These are phyloP conservation scores for Chloroceryle amazona DNA, from an alignment of 2,797 vertebrate genomes.

Conservation along the genomic window DNA sequence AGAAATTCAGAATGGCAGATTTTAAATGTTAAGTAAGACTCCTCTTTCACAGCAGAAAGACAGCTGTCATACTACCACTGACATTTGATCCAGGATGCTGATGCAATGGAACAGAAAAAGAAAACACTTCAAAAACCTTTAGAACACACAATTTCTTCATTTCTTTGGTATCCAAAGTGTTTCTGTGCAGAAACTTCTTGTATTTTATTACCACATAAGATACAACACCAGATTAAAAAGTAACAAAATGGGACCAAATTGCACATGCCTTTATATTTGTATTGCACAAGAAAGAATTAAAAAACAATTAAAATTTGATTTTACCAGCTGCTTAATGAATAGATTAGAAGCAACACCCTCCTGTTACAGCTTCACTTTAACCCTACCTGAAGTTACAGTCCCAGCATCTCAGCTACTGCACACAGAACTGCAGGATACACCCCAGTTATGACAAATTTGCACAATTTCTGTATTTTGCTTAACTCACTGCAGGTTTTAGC, in stretches of 20 bases:
- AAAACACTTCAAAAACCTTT: not conserved
- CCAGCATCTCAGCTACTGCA: not conserved
- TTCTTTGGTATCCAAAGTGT: not conserved
- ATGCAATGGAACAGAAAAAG: not conserved
- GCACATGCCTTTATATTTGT: not conserved
- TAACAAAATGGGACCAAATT: not conserved
- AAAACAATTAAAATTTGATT: not conserved
- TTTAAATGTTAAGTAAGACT: not conserved
- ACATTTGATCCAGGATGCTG: not conserved
- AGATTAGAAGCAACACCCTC: not conserved
- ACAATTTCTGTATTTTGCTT: fast-evolving
- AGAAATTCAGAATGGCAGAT: not conserved
- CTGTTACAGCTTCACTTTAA: not conserved
- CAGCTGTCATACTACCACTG: not conserved
- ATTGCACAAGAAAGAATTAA: not conserved
- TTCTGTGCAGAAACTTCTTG: not conserved
- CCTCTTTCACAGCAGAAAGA: not conserved
- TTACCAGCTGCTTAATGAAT: not conserved
- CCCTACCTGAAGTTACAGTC: not conserved
- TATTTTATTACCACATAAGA: fast-evolving
- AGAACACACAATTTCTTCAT: not conserved
- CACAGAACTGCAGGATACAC: not conserved
- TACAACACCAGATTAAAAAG: not conserved
- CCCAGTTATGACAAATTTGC: not conserved
- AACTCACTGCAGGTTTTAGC: not conserved